Conservation (phyloP, 2,113 vertebrate species). For the Gymnarchus niloticus region DNA sequence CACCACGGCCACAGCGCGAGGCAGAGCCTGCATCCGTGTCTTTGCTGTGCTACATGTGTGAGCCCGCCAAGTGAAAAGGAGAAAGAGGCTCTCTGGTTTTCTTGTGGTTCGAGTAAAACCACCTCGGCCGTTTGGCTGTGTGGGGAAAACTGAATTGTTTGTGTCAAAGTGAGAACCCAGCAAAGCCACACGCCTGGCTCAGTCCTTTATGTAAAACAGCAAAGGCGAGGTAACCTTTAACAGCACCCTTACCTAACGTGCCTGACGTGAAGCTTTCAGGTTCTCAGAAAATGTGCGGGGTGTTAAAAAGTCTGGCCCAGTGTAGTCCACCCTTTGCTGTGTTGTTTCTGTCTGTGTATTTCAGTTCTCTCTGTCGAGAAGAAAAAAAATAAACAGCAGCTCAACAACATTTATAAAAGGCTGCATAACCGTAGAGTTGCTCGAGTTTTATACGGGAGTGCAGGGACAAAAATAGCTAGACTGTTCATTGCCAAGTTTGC, state of each 20-base stretch:
- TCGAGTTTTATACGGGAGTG: not conserved
- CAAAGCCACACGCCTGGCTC: slow-evolving; percentile 53
- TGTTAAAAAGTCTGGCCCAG: slow-evolving; percentile 31
- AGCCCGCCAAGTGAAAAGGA: slow-evolving; percentile 18
- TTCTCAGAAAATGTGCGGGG: slow-evolving; percentile 55
- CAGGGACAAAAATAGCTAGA: slow-evolving; percentile 19
- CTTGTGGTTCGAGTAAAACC: slow-evolving; percentile 12
- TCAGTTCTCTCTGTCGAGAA: slow-evolving; percentile 26
- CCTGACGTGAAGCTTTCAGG: slow-evolving; percentile 40
- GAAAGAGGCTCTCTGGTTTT: slow-evolving; percentile 18
- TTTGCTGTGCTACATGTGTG: slow-evolving; percentile 1
- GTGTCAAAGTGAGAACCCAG: slow-evolving; percentile 52
- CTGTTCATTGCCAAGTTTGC: slow-evolving; percentile 40
- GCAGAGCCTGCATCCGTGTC: not conserved
- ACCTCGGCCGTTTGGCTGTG: slow-evolving; percentile 9
- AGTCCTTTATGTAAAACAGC: slow-evolving; percentile 49
- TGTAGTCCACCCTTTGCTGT: slow-evolving; percentile 39
- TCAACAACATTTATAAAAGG: not conserved
- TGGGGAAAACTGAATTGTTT: slow-evolving; percentile 48
- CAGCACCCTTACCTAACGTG: slow-evolving; percentile 36
- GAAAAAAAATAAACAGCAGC: not conserved
- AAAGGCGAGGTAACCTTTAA: slow-evolving; percentile 51
- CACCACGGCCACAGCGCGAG: too few species aligned
- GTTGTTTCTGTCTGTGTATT: slow-evolving; percentile 34
- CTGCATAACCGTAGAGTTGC: not conserved